Evolutionary conservation across 2,113 vertebrate genomes (phyloP), one percentile per base, ranked within the genome.

Genomic region (Mesoclemmys tuberculata): DNA sequence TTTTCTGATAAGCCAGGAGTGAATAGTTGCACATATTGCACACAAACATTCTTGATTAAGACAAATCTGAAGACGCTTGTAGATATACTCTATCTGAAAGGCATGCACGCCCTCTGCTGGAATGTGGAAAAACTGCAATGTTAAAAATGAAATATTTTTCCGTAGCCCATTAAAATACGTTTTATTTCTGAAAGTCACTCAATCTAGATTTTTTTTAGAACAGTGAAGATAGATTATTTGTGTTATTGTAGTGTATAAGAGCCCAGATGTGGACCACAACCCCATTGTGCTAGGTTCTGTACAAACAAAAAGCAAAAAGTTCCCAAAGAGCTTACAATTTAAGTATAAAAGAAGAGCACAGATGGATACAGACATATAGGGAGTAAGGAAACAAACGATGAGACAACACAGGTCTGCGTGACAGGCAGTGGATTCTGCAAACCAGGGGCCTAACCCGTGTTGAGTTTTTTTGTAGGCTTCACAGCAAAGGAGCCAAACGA

Each of bases 51-150:
- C 21, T 49, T 29, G 38, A 80, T 56, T 54, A 64, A 79, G 77
- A 49, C 48, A 13, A 13, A 79, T 5, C 24, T 22, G 7, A 29
- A 12, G 16, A 1, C 8, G 51, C 18, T 18, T n/a, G 41, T 13
- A 18, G 26, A 48, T 61, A 4, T 2, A 6, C 13, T 84, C 21
- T 48, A 96, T 97, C 89, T 85, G 88, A 96, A 97, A 95, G 87
- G 89, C 96, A 87, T 75, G 84, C 2, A 3, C 79, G 96, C 90
- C 95, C 96, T 94, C 97, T 97, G 52, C 90, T 94, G 97, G 94
- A 82, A 12, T 2, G 2, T 16, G 44, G 10, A 2, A 56, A 44
- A 61, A 94, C 68, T 96, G 87, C 95, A 88, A 44, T 75, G 91
- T 87, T 95, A 91, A 89, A 64, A 68, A 68, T 19, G 68, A 64